These are phyloP conservation scores for Lepidonotus clava DNA, from an alignment of 2,888 invertebrate species.

Conservation along the genomic window DNA sequence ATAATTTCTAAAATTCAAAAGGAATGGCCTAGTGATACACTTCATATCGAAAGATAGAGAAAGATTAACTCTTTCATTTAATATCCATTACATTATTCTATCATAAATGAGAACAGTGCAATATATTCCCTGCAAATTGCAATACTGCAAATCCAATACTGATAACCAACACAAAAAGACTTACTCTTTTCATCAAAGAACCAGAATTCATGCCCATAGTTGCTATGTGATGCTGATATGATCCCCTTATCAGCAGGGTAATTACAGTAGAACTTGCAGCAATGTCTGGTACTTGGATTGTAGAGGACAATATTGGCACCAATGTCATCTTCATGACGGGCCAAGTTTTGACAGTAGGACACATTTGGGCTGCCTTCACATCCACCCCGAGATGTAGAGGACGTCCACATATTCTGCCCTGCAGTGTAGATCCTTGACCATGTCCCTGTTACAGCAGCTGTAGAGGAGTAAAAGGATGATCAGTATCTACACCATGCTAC, in stretches of 20 bases:
- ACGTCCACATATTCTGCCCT: neutral
- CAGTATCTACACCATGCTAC: too few species aligned
- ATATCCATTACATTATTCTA: too few species aligned
- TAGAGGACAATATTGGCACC: neutral
- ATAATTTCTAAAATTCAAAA: too few species aligned
- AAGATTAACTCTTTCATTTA: too few species aligned
- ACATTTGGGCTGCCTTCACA: slow-evolving; percentile 5
- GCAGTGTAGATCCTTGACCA: neutral
- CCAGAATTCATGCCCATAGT: slow-evolving; percentile 7
- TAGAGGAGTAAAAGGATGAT: too few species aligned
- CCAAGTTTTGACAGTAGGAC: slow-evolving; percentile 33
- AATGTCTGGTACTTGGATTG: neutral
- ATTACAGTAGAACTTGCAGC: slow-evolving; percentile 14
- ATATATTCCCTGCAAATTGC: too few species aligned
- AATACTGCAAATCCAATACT: too few species aligned
- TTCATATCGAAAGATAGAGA: too few species aligned
- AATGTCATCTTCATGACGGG: slow-evolving; percentile 10
- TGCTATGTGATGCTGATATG: neutral
- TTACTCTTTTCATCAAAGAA: neutral
- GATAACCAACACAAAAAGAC: too few species aligned
- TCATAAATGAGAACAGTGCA: too few species aligned
- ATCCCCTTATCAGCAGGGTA: neutral
- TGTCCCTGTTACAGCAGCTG: neutral
- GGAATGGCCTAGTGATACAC: too few species aligned
- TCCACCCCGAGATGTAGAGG: neutral